Conservation (phyloP, 1,140 invertebrate species). For the Ladona fulva region DNA sequence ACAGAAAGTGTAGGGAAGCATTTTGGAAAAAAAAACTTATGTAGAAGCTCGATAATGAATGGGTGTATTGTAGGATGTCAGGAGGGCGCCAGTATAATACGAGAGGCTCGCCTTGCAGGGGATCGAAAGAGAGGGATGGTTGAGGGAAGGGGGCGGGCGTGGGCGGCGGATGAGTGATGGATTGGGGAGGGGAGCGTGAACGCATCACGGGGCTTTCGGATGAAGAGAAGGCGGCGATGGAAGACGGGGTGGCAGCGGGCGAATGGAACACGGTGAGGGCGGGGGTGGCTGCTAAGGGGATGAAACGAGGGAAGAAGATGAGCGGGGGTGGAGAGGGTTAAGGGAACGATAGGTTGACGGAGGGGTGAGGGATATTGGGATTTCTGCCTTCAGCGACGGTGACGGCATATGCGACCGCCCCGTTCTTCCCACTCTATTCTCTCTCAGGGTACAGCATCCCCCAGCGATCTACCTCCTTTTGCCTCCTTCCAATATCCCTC, state of each 20-base stretch:
- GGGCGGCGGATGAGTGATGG: background rate
- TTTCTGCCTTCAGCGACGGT: background rate
- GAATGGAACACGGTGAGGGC: background rate
- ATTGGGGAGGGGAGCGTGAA: background rate
- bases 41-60: constrained; percentile 6
- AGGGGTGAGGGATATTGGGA: background rate
- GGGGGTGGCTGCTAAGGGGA: background rate
- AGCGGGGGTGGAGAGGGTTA: background rate
- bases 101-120: constrained; percentile 2
- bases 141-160: background rate
- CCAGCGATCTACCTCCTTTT: too few relatives aligned
- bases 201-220: background rate
- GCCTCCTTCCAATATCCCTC: too few relatives aligned
- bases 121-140: background rate
- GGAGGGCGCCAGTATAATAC: constrained; percentile 6
- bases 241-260: background rate
- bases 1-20: background rate
- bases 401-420: background rate
- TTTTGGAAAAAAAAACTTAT: background rate
- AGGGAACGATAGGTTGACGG: background rate
- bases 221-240: background rate
- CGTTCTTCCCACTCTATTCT: background rate
- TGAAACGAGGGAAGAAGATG: background rate
- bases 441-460: too few relatives aligned
- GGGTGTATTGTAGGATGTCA: constrained; percentile 8